phyloP scores from a whole-genome alignment of 2,113 vertebrate genomes.

The Symphodus melops region DNA sequence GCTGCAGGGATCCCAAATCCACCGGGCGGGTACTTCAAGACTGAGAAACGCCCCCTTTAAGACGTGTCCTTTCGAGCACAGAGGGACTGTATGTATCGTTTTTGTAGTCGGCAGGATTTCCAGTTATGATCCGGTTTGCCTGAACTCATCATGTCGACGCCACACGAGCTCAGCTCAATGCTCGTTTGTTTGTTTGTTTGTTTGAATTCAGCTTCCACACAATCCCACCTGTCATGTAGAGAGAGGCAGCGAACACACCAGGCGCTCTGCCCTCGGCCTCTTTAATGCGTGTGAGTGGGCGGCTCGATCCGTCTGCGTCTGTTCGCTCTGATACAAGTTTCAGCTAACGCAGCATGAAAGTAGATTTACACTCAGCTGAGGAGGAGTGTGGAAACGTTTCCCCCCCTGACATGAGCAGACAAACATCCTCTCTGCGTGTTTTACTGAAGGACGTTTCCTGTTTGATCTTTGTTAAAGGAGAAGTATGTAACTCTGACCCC shows the following conservation, averaged over 20 bases:
- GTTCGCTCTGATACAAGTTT: conserved; percentile 56
- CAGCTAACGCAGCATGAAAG: conserved; percentile 61
- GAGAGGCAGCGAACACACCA: conserved; percentile 4
- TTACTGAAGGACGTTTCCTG: neutral
- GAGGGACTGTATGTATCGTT: no score
- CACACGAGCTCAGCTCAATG: neutral
- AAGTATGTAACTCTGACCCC: no score
- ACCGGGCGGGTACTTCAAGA: no score
- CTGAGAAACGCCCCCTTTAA: no score
- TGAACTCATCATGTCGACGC: neutral
- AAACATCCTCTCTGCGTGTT: neutral
- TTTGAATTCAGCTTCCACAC: neutral
- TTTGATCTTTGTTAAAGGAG: neutral
- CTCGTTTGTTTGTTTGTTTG: neutral
- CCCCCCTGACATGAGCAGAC: neutral
- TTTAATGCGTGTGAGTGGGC: conserved; percentile 45
- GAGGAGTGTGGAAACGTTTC: conserved; percentile 19
- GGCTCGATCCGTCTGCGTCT: conserved; percentile 38
- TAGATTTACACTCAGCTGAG: conserved; percentile 50
- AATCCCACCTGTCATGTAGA: conserved; percentile 9
- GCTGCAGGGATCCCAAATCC: no score
- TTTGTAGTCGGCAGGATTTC: neutral
- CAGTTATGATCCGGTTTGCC: no score
- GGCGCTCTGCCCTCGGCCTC: neutral
- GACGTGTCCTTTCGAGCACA: no score